Evolutionary conservation across 1,140 invertebrate genomes (phyloP), one percentile per base, ranked within the genome.

Genomic region (Drosophila ananassae): DNA sequence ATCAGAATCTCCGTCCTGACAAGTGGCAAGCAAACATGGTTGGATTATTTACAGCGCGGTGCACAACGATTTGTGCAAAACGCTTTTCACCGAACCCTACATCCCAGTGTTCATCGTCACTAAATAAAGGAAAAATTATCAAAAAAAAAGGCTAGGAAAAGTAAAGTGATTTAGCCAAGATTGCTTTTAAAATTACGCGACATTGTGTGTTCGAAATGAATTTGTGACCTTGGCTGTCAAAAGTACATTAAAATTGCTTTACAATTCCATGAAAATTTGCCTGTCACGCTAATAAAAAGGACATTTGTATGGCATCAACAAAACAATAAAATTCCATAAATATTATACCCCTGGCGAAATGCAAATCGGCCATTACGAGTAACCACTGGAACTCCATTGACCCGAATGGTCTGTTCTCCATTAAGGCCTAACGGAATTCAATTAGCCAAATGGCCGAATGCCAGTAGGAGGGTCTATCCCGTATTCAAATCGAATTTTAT

Each of bases 11-110:
- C 17, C 21, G 34, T 47, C 60, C 50, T 59, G 55, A 51, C 63
- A 81, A 81, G 74, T 62, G 71, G 71, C 82, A 87, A 60, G 83
- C 60, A 87, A 89, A 87, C 83, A 79, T 78, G 59, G 74, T 72
- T 76, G 80, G 82, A 87, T 87, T 87, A 87, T 89, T 82, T 89
- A 82, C 82, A 82, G 83, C 71, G 69, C 48, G 66, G 71, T 87
- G 82, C 82, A 76, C 82, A 81, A 54, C 81, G 76, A 77, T 84
- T 80, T 85, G 73, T 59, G 73, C 66, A 75, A 64, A 77, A 77
- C 63, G 79, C 61, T 57, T 44, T 50, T 17, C 37, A 13, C n/a
- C 17, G 12, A 17, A n/a, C 25, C 37, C 28, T 12, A 30, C 41
- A 39, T 21, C 21, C 21, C 44, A 47, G 41, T 12, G 12, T 37